Percentiles rank a stretch among this genome's conserved stretches.
Evolutionary conservation across 2,888 invertebrate species (phyloP).

Genomic region (Cantharis nigra): DNA sequence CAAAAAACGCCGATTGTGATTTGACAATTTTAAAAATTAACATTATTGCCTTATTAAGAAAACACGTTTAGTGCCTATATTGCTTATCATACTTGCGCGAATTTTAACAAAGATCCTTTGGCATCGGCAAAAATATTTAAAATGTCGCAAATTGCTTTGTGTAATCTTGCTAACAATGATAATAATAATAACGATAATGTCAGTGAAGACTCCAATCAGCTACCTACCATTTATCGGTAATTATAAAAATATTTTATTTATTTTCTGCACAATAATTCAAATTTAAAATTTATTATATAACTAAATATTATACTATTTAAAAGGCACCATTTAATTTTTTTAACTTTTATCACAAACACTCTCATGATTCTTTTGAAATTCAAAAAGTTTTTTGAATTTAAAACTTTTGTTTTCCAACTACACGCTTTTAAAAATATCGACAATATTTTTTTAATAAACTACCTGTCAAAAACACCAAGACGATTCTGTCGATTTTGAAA

Average conservation of each 20-base stretch:
- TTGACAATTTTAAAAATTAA: slow-evolving; percentile 21
- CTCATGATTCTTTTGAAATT: not conserved
- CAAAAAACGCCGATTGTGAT: slow-evolving; percentile 17
- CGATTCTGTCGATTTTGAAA: not conserved
- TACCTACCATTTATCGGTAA: slow-evolving; percentile 89
- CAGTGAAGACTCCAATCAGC: slow-evolving; percentile 84
- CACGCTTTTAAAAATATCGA: not conserved
- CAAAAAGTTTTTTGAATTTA: not conserved
- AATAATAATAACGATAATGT: slow-evolving; percentile 79
- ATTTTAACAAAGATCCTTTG: not conserved
- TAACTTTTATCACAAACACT: not conserved
- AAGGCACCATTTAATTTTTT: not conserved
- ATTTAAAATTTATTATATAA: not conserved
- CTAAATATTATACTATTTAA: not conserved
- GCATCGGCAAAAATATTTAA: slow-evolving; percentile 39
- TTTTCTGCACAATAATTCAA: not conserved
- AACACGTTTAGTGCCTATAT: slow-evolving; percentile 27
- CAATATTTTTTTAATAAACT: not conserved
- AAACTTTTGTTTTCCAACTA: not conserved
- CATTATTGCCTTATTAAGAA: slow-evolving; percentile 15
- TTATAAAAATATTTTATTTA: slow-evolving; percentile 30
- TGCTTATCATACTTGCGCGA: slow-evolving; percentile 7
- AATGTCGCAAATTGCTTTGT: slow-evolving; percentile 78
- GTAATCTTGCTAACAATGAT: slow-evolving; percentile 64
- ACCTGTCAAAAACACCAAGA: not conserved